phyloP scores from a whole-genome alignment of 2,797 vertebrate species.

The Molossus alvarezi region DNA sequence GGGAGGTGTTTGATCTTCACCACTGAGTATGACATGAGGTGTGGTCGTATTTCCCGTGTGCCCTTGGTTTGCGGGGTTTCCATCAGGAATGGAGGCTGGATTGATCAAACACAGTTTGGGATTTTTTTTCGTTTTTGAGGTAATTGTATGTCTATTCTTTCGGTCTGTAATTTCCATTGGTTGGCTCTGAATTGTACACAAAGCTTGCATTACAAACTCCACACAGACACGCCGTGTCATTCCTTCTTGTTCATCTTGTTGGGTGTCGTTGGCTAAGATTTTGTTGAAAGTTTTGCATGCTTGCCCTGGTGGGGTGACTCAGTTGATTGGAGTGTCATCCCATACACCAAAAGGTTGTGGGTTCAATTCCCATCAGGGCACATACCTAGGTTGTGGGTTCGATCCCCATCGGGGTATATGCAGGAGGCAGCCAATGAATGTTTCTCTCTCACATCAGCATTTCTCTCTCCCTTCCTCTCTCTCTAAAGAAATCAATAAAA shows the following conservation, averaged over 20 bases:
- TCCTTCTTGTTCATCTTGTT: neutral
- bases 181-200: neutral
- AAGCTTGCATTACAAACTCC: neutral
- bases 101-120: neutral
- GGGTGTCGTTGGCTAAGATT: neutral
- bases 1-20: neutral
- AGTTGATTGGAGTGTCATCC: neutral
- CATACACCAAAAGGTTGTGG: neutral
- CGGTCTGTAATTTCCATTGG: too few species aligned
- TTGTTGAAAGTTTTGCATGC: neutral
- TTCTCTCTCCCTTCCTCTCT: too few species aligned
- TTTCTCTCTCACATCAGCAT: neutral
- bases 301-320: neutral
- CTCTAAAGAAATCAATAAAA: too few species aligned
- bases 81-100: too few species aligned
- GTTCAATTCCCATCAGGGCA: neutral
- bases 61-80: too few species aligned
- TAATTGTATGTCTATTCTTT: neutral
- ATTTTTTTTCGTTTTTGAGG: neutral
- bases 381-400: neutral
- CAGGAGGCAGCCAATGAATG: neutral
- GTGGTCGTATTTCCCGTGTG: neutral
- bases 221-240: neutral
- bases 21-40: neutral
- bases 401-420: neutral